Conservation (phyloP, 2,113 vertebrate genomes). For the Hiodon tergisus region DNA sequence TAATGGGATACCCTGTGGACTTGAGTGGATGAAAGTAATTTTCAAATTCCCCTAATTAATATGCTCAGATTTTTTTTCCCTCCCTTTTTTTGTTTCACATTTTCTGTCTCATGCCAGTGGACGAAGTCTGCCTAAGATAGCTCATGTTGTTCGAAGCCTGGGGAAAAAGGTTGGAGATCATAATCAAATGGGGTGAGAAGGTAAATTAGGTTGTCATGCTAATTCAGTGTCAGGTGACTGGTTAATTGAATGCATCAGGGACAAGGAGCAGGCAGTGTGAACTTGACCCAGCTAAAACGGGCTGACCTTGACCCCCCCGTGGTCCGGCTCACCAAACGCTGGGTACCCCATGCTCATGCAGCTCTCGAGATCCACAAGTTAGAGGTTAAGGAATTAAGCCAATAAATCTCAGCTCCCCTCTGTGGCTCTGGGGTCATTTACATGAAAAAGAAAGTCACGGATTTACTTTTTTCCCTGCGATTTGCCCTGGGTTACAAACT, state of each 20-base stretch:
- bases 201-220: constrained; percentile 69
- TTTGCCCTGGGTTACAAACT: no score
- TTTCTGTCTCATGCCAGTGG: constrained; percentile 36
- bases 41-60: constrained; percentile 44
- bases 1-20: constrained; percentile 34
- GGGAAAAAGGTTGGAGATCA: constrained; percentile 27
- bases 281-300: constrained; percentile 67
- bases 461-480: background rate
- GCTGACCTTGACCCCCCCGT: constrained; percentile 59
- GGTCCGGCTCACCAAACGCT: constrained; percentile 20
- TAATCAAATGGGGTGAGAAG: constrained; percentile 48
- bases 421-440: constrained; percentile 30
- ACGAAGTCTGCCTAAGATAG: constrained; percentile 15
- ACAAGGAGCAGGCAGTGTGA: constrained; percentile 51
- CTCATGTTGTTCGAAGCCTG: background rate
- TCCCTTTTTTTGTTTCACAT: background rate
- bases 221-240: constrained; percentile 65
- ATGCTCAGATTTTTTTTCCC: constrained; percentile 29
- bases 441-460: constrained; percentile 23
- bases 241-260: constrained; percentile 64
- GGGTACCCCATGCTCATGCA: background rate
- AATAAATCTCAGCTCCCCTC: constrained; percentile 52
- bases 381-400: constrained; percentile 56
- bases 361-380: constrained; percentile 26
- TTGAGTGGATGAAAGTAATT: constrained; percentile 38